These are phyloP conservation scores for Chironomus tepperi DNA, from an alignment of 1,140 invertebrate genomes.

Conservation along the genomic window DNA sequence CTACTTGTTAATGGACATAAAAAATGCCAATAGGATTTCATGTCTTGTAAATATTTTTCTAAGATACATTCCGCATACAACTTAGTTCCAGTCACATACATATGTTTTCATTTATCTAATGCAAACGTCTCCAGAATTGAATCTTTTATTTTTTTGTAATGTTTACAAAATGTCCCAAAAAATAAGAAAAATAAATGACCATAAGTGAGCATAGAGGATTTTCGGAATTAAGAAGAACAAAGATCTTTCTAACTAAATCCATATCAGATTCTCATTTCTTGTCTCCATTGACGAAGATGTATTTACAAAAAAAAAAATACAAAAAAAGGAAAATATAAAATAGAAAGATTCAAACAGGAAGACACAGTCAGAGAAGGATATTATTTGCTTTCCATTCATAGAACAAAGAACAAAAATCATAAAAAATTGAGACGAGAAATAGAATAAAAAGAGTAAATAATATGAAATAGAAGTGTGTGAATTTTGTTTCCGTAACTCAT, in stretches of 20 bases:
- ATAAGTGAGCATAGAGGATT: constrained; percentile 1
- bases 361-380: constrained; percentile 11
- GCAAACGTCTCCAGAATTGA: neutral
- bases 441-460: neutral
- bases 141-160: neutral
- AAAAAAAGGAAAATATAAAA: neutral
- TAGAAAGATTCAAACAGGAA: constrained; percentile 18
- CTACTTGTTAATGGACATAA: constrained; percentile 13
- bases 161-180: constrained; percentile 9
- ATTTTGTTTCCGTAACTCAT: constrained; percentile 18
- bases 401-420: neutral
- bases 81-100: neutral
- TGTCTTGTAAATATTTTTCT: neutral
- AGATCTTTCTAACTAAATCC: constrained; percentile 1
- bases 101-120: constrained; percentile 3
- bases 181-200: constrained; percentile 14
- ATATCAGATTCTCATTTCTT: constrained; percentile 10
- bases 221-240: neutral
- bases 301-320: too few species aligned
- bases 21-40: constrained; percentile 13
- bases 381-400: constrained; percentile 4
- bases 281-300: neutral
- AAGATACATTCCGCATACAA: too few species aligned
- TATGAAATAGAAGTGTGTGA: constrained; percentile 18
- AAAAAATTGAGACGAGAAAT: neutral